Evolutionary conservation across 2,888 invertebrate genomes (phyloP), one percentile per base, ranked within the genome.

Genomic region (Eucera pruinosa): DNA sequence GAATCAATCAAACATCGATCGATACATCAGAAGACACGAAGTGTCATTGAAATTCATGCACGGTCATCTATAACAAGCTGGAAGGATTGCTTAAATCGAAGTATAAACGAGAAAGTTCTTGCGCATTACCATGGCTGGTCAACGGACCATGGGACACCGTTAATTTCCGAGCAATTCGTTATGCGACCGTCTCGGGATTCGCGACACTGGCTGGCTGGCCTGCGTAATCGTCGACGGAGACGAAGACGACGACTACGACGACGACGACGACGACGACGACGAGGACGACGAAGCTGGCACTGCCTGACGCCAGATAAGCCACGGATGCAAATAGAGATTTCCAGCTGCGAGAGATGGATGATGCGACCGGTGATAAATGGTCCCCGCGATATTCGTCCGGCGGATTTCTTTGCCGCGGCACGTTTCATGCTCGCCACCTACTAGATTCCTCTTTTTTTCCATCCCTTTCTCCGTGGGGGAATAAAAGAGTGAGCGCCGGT

Each of bases 251-350:
- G 66, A 7, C 64, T 61, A 25, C 74, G 80, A 65, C 67, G 80
- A 77, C n/a, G n/a, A n/a, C 23, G 43, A 57, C 50, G 69, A 36
- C 64, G 70, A 41, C 75, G 33, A 2, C 50, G 68, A n/a, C 45
- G 66, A 7, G 64, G 65, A 25, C 74, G 80, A 65, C 67, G 80
- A 77, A 71, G 79, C 78, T 81, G 72, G 71, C 78, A 71, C 80
- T 57, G 69, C 58, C 73, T 80, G 83, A 81, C 83, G 75, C 76
- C 75, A 74, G 88, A 86, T 86, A 87, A 87, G 84, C 80, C 75
- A 81, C 78, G 85, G 85, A 88, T 87, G 86, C 88, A 87, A 89
- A 89, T 88, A 86, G 85, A 88, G 89, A 89, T 89, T 88, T 87
- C 86, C 82, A 86, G 85, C 85, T 83, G 84, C 64, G 86, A 66